phyloP scores from a whole-genome alignment of 2,797 vertebrate species.

The Merluccius polli region DNA sequence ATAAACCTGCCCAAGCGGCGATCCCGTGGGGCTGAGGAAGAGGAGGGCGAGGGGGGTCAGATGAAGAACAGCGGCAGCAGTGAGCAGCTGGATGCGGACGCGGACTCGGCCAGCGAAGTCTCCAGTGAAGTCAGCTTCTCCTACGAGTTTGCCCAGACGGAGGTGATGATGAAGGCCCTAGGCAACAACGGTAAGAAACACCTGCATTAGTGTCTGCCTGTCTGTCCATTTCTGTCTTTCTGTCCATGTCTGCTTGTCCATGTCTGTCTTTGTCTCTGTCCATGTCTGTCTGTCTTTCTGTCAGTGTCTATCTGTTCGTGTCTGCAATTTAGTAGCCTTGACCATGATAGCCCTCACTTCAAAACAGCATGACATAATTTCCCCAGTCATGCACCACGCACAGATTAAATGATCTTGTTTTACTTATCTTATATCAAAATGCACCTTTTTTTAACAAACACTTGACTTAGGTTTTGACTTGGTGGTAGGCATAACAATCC shows the following conservation, averaged over 20 bases:
- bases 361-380: background rate
- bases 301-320: too few relatives aligned
- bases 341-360: background rate
- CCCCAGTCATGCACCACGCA: too few relatives aligned
- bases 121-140: constrained; percentile 73
- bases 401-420: background rate
- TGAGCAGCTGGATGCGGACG: constrained; percentile 83
- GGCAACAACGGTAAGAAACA: constrained; percentile 84
- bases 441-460: background rate
- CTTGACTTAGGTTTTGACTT: background rate
- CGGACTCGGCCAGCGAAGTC: constrained; percentile 86
- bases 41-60: constrained; percentile 69
- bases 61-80: constrained; percentile 74
- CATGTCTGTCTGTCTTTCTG: too few relatives aligned
- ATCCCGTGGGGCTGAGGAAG: constrained; percentile 63
- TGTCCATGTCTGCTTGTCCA: too few relatives aligned
- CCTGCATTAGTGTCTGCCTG: background rate
- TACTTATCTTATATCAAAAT: background rate
- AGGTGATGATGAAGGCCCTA: constrained; percentile 95
- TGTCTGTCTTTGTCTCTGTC: too few relatives aligned
- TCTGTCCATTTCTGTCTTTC: background rate
- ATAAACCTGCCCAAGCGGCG: constrained; percentile 83
- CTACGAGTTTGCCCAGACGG: constrained; percentile 95
- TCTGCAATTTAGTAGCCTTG: too few relatives aligned
- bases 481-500: background rate